Conservation (phyloP, 2,888 invertebrate species). For the Azorinus chamasolen region DNA sequence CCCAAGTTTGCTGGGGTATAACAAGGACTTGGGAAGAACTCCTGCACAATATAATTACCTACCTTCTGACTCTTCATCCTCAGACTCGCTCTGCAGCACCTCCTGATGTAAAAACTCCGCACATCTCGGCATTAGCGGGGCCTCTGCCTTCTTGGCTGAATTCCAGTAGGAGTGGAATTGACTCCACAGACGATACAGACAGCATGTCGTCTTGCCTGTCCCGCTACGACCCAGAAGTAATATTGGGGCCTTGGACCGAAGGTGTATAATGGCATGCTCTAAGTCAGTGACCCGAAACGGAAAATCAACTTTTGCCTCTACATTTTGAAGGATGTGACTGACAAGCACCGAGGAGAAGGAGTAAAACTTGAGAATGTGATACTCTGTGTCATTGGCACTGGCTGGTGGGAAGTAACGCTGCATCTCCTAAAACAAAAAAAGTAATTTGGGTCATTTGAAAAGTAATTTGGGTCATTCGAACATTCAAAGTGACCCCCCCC, state of each 20-base stretch:
- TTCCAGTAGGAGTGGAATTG: constrained; percentile 79
- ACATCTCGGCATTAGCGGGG: constrained; percentile 68
- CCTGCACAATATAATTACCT: too few relatives aligned
- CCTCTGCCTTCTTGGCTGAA: constrained; percentile 67
- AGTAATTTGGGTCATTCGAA: too few relatives aligned
- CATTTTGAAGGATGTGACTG: constrained; percentile 72
- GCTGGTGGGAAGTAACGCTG: constrained; percentile 76
- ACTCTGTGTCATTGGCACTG: constrained; percentile 78
- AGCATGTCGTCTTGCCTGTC: constrained; percentile 83
- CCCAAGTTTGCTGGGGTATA: too few relatives aligned
- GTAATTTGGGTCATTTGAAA: too few relatives aligned
- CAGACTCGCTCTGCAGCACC: not conserved
- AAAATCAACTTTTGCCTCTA: constrained; percentile 77
- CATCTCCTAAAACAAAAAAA: constrained; percentile 40
- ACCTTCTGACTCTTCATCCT: constrained; percentile 8
- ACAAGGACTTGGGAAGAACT: too few relatives aligned
- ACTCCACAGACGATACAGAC: constrained; percentile 81
- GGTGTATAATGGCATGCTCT: constrained; percentile 81
- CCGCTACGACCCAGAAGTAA: constrained; percentile 83
- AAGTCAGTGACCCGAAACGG: constrained; percentile 82
- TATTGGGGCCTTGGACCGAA: constrained; percentile 72
- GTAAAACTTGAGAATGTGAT: constrained; percentile 83
- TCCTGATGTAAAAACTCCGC: constrained; percentile 56
- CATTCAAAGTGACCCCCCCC: too few relatives aligned
- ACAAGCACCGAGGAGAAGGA: constrained; percentile 78